Evolutionary conservation across 2,797 vertebrate species (phyloP), one percentile per base, ranked within the genome.

Genomic region (Eupleurogrammus muticus): DNA sequence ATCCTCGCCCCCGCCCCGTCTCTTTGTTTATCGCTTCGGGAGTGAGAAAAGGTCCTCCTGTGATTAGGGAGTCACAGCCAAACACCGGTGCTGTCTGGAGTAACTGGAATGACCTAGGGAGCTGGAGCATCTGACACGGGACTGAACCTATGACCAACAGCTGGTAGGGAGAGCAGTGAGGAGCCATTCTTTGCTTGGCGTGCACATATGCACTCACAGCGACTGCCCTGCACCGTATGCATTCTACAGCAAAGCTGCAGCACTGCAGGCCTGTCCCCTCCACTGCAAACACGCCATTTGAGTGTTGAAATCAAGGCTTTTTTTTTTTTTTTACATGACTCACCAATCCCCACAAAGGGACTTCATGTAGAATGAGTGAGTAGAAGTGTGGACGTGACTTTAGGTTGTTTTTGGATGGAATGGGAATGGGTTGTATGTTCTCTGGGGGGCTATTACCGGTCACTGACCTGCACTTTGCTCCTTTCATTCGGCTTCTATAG

Each of bases 41-140:
- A 80, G 73, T 68, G 48, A 84, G 74, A 83, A 85, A 82, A 84
- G 67, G 76, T 79, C 66, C 66, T 79, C 71, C 76, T 82, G 82
- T 87, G 84, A 87, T 84, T 60, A 73, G 74, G 61, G 56, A 74
- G 66, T 77, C 75, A 38, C 65, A 80, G 77, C 70, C 77, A 50
- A 85, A 82, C 83, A 77, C 77, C 70, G 52, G 77, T 42, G 72
- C 61, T 40, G 77, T 80, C 77, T 47, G 5, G 57, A 73, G 66
- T 50, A 66, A 80, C 73, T 70, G 66, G 75, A 87, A 91, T 89
- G 80, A 90, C 85, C 82, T 62, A 54, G 59, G 86, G 85, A 84
- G 80, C 71, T 87, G 74, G 69, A 88, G 66, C 86, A 90, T 90
- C 87, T 89, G 88, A 90, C 85, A 79, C 64, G 74, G 61, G 70